Conservation (phyloP, 1,140 invertebrate genomes). For the Drosophila nikananu region DNA sequence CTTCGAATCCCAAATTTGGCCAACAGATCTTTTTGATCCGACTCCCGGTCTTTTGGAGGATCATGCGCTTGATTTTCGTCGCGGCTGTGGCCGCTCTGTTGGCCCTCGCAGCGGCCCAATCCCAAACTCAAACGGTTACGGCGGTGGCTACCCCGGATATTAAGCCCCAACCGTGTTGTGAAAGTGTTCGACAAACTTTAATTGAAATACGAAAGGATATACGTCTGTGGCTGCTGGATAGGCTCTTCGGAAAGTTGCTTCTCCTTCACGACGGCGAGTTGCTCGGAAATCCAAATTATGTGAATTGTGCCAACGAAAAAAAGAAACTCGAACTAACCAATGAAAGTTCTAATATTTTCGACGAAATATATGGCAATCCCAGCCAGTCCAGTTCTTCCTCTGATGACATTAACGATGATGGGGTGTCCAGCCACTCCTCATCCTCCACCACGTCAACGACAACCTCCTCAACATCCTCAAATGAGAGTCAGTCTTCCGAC, state of each 20-base stretch:
- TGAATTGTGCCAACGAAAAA: conserved; percentile 53
- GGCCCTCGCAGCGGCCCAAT: conserved; percentile 52
- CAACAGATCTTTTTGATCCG: conserved; percentile 57
- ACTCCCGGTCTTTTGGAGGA: conserved; percentile 28
- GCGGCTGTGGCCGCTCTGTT: conserved; percentile 55
- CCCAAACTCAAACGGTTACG: conserved; percentile 43
- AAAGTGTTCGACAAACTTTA: conserved; percentile 74
- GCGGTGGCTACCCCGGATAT: conserved; percentile 35
- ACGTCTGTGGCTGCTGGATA: conserved; percentile 65
- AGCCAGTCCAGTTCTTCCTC: conserved; percentile 2
- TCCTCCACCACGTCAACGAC: conserved; percentile 11
- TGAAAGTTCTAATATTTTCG: conserved; percentile 9
- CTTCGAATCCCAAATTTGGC: conserved; percentile 15
- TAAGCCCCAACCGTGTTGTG: conserved; percentile 59
- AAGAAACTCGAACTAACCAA: conserved; percentile 11
- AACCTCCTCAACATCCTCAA: conserved; percentile 22
- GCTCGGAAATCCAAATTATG: conserved; percentile 46
- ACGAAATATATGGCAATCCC: conserved; percentile 2
- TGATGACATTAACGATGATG: conserved; percentile 6
- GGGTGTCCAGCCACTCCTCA: not conserved
- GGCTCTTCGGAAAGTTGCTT: conserved; percentile 70
- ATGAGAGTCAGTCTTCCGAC: conserved; percentile 2
- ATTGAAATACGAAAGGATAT: conserved; percentile 73
- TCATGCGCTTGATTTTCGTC: conserved; percentile 64
- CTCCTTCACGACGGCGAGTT: conserved; percentile 61